phyloP scores from a whole-genome alignment of 2,888 invertebrate species.

The Nemoura dubitans region DNA sequence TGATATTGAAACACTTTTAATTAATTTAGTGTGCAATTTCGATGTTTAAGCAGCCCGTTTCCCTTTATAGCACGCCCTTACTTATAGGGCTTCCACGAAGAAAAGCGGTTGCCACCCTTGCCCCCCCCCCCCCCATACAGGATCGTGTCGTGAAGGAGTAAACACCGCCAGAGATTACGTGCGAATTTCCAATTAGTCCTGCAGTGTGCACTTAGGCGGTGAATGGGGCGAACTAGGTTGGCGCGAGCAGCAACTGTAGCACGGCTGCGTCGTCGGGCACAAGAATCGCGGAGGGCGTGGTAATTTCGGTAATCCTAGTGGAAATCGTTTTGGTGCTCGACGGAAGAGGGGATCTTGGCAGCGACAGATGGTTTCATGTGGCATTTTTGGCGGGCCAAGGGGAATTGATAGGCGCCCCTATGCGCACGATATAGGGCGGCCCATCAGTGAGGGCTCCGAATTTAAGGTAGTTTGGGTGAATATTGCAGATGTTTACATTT shows the following conservation, averaged over 20 bases:
- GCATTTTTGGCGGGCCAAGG: not conserved
- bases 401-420: not conserved
- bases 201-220: not conserved
- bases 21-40: not conserved
- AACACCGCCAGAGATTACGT: not conserved
- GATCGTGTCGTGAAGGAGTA: not conserved
- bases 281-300: not conserved
- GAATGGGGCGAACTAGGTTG: not conserved
- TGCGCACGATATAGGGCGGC: not conserved
- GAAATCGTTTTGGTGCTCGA: not conserved
- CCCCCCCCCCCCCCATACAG: no score
- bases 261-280: not conserved
- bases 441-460: not conserved
- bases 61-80: not conserved
- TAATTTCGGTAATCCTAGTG: not conserved
- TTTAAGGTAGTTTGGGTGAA: conserved; percentile 21
- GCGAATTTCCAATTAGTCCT: not conserved
- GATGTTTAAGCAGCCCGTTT: not conserved
- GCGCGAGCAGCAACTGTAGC: not conserved
- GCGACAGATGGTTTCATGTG: not conserved
- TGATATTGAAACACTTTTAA: no score
- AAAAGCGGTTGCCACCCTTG: not conserved
- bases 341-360: not conserved
- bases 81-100: not conserved
- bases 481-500: conserved; percentile 41